Conservation (phyloP, 1,140 invertebrate species). For the Trialeurodes vaporariorum region DNA sequence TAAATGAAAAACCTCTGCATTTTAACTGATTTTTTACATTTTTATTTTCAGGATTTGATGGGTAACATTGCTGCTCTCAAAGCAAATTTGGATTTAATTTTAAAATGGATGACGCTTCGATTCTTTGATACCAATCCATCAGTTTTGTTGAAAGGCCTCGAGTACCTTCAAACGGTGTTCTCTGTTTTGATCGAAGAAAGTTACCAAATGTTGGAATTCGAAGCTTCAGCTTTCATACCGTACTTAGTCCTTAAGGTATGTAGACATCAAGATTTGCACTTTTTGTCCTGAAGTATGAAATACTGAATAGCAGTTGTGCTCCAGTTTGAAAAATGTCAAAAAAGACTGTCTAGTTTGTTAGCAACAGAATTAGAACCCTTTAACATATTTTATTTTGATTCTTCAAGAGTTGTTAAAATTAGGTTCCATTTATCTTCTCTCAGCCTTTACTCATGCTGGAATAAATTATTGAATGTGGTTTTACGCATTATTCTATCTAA, state of each 20-base stretch:
- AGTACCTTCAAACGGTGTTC: slow-evolving; percentile 79
- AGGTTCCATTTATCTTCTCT: too few relatives aligned
- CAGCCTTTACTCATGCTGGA: too few relatives aligned
- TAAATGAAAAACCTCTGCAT: too few relatives aligned
- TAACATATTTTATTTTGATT: too few relatives aligned
- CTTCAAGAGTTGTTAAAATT: too few relatives aligned
- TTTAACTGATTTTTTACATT: too few relatives aligned
- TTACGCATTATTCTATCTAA: too few relatives aligned
- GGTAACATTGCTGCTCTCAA: slow-evolving; percentile 65
- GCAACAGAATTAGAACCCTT: too few relatives aligned
- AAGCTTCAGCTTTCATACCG: slow-evolving; percentile 87
- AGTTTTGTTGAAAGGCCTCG: slow-evolving; percentile 85
- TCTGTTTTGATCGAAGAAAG: slow-evolving; percentile 60
- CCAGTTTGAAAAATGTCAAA: slow-evolving; percentile 7
- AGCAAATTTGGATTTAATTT: slow-evolving; percentile 83
- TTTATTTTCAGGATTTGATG: slow-evolving; percentile 47
- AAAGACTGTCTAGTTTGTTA: slow-evolving; percentile 14
- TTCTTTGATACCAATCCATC: slow-evolving; percentile 99
- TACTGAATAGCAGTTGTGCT: neutral
- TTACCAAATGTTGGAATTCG: slow-evolving; percentile 78
- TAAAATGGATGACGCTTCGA: slow-evolving; percentile 91
- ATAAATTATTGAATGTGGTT: too few relatives aligned
- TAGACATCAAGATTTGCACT: slow-evolving; percentile 5
- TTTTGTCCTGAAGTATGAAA: slow-evolving; percentile 7
- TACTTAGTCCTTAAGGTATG: slow-evolving; percentile 80